These are phyloP conservation scores for Erebia palarica DNA, from an alignment of 2,888 invertebrate species.

Conservation along the genomic window DNA sequence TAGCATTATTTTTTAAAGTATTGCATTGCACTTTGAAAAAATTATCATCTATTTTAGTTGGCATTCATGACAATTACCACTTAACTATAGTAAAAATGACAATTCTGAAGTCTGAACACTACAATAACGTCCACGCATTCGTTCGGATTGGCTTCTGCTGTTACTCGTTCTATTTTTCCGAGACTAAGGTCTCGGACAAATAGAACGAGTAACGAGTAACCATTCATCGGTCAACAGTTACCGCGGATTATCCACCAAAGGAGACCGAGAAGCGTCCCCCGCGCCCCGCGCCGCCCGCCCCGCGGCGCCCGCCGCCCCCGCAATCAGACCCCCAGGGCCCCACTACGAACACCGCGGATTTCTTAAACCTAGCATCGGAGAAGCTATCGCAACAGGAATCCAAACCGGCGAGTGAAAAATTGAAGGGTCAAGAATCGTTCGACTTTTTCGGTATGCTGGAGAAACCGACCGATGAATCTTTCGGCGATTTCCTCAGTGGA, in stretches of 20 bases:
- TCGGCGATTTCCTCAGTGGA: constrained; percentile 74
- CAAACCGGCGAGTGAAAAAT: constrained; percentile 45
- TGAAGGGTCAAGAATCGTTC: constrained; percentile 77
- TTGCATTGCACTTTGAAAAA: no score
- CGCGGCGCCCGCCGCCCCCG: constrained; percentile 46
- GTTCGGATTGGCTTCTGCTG: no score
- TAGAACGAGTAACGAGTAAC: no score
- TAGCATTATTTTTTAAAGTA: no score
- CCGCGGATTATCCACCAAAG: constrained; percentile 60
- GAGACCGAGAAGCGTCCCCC: constrained; percentile 60
- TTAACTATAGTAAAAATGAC: no score
- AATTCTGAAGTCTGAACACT: no score
- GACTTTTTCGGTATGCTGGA: constrained; percentile 83
- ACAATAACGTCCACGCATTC: no score
- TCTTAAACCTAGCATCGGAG: constrained; percentile 59
- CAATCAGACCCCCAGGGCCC: constrained; percentile 33
- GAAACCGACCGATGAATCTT: constrained; percentile 78
- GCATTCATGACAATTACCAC: no score
- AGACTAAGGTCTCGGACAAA: no score
- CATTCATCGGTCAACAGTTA: constrained; percentile 52
- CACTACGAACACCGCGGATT: constrained; percentile 57
- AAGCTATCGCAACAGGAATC: constrained; percentile 41
- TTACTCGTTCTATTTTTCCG: no score
- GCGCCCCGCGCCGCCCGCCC: constrained; percentile 49
- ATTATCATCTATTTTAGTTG: no score